Percentiles rank a stretch among this genome's conserved stretches.
phyloP scores from a whole-genome alignment of 2,888 invertebrate species.

The Alsophila aescularia region DNA sequence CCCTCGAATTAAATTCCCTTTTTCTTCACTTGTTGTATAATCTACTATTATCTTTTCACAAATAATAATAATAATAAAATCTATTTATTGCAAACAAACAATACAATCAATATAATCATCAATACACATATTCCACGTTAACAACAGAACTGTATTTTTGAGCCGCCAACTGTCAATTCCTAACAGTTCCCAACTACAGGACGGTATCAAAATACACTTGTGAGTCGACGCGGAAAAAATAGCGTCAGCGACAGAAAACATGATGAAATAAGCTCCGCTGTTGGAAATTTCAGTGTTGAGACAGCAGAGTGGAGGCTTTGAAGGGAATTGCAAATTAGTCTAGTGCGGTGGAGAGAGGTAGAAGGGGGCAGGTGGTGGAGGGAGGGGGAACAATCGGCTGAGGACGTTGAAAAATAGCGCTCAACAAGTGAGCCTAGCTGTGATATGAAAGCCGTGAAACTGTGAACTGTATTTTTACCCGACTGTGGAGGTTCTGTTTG shows the following conservation, averaged over 20 bases:
- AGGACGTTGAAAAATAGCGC: slow-evolving; percentile 51
- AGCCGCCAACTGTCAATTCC: slow-evolving; percentile 1
- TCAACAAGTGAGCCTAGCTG: slow-evolving; percentile 62
- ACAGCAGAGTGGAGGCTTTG: slow-evolving; percentile 50
- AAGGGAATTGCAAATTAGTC: slow-evolving; percentile 65
- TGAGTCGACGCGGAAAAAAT: slow-evolving; percentile 18
- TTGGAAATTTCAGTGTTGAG: slow-evolving; percentile 49
- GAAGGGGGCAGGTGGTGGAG: slow-evolving; percentile 14
- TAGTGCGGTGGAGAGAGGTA: slow-evolving; percentile 32
- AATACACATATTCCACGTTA: too few relatives aligned
- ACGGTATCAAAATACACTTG: slow-evolving; percentile 6
- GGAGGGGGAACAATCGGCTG: slow-evolving; percentile 24
- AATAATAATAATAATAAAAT: too few relatives aligned
- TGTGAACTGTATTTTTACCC: slow-evolving; percentile 19
- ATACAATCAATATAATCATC: too few relatives aligned
- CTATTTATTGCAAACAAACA: too few relatives aligned
- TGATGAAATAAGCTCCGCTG: slow-evolving; percentile 38
- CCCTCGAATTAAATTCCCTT: too few relatives aligned
- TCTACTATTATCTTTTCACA: too few relatives aligned
- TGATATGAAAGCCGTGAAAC: slow-evolving; percentile 36
- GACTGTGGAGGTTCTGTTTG: background rate
- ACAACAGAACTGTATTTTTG: background rate
- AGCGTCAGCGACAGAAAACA: slow-evolving; percentile 38
- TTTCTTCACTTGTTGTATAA: too few relatives aligned
- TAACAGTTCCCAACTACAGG: background rate